These are phyloP conservation scores for Linnaemya tessellans DNA, from an alignment of 2,888 invertebrate species.

Conservation along the genomic window DNA sequence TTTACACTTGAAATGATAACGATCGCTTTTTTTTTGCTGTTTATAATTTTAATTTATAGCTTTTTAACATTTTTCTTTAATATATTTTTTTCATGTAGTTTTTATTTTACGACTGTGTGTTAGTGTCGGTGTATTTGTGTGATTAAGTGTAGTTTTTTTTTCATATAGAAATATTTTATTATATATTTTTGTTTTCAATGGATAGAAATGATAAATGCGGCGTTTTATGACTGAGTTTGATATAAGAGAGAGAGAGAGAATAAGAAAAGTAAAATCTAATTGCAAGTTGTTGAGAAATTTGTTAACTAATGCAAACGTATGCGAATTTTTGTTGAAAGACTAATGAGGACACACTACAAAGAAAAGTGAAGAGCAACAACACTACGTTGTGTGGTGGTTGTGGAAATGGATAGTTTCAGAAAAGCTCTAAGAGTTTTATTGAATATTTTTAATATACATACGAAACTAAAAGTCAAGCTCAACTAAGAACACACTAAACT, in stretches of 20 bases:
- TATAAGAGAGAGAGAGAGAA: slow-evolving; percentile 28
- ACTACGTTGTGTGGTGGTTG: slow-evolving; percentile 30
- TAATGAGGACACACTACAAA: slow-evolving; percentile 59
- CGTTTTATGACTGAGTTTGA: slow-evolving; percentile 52
- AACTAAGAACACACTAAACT: slow-evolving; percentile 71
- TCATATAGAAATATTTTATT: slow-evolving; percentile 12
- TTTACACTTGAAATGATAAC: slow-evolving; percentile 62
- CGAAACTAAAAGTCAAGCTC: slow-evolving; percentile 63
- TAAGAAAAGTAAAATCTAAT: slow-evolving; percentile 45
- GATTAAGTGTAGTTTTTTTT: slow-evolving; percentile 45
- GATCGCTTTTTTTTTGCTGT: slow-evolving; percentile 9
- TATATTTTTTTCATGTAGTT: not conserved
- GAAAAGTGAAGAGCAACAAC: slow-evolving; percentile 24
- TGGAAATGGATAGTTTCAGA: slow-evolving; percentile 64
- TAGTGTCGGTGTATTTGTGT: slow-evolving; percentile 30
- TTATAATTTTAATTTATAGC: slow-evolving; percentile 14
- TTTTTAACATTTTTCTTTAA: slow-evolving; percentile 14
- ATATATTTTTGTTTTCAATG: slow-evolving; percentile 23
- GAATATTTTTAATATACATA: slow-evolving; percentile 38
- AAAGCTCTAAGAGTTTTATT: slow-evolving; percentile 62
- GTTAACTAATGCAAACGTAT: slow-evolving; percentile 24
- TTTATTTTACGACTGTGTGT: slow-evolving; percentile 7
- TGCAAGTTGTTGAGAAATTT: slow-evolving; percentile 14
- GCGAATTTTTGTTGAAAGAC: slow-evolving; percentile 23
- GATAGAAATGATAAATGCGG: slow-evolving; percentile 57